Percentiles rank a stretch among this genome's conserved stretches.
Evolutionary conservation across 1,140 invertebrate species (phyloP).

Genomic region (Hesperophylax magnus): DNA sequence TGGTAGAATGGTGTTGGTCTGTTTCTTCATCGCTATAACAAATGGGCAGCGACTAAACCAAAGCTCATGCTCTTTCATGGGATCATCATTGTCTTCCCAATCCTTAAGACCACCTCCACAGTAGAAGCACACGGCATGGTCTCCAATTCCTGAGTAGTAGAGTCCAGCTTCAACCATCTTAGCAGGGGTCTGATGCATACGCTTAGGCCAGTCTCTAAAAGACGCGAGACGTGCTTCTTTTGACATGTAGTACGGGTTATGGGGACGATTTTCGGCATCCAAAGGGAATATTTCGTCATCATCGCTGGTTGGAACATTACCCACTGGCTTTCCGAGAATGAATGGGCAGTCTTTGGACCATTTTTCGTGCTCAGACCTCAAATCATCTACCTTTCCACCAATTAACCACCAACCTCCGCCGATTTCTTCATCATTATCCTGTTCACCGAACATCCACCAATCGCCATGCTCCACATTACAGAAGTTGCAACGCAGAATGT

Average conservation of each 20-base stretch:
- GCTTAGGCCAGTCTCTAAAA: conserved; percentile 82
- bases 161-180: conserved; percentile 90
- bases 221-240: conserved; percentile 78
- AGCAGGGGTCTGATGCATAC: conserved; percentile 81
- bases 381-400: no score
- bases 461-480: no score
- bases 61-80: conserved; percentile 89
- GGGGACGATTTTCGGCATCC: no score
- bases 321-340: conserved; percentile 73
- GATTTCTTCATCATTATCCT: no score
- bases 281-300: conserved; percentile 74
- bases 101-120: conserved; percentile 91
- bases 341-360: conserved; percentile 86
- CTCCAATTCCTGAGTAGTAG: conserved; percentile 87
- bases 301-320: conserved; percentile 73
- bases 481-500: no score
- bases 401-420: no score
- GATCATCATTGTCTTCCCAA: conserved; percentile 88
- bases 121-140: conserved; percentile 88
- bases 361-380: no score
- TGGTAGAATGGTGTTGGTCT: conserved; percentile 60
- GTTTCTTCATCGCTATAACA: conserved; percentile 81
- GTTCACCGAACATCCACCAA: no score
- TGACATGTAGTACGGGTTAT: conserved; percentile 67
- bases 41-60: conserved; percentile 88